Percentiles rank a stretch among this genome's conserved stretches.
These are phyloP conservation scores for Pogonognathellus flavescens DNA, from an alignment of 1,140 invertebrate genomes.

Conservation along the genomic window DNA sequence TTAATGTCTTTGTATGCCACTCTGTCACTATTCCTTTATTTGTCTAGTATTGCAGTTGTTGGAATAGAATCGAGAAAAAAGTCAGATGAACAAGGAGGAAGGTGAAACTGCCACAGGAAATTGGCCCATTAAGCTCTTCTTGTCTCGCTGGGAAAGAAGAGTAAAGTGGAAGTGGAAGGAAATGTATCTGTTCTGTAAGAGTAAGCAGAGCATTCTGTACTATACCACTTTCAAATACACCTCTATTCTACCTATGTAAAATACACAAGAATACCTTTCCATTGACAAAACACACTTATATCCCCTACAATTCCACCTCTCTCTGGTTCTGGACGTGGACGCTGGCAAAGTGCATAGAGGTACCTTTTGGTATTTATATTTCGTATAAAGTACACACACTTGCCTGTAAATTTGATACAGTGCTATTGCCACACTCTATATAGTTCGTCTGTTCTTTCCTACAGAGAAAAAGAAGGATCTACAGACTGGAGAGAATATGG, in stretches of 20 bases:
- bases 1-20: not conserved
- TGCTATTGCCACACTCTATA: not conserved
- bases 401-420: not conserved
- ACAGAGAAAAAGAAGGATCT: not conserved
- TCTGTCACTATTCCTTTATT: constrained; percentile 33
- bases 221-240: not conserved
- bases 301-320: no score
- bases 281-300: not conserved
- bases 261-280: not conserved
- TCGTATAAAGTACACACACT: no score
- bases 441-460: not conserved
- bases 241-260: not conserved
- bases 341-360: not conserved
- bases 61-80: constrained; percentile 26
- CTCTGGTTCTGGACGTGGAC: no score
- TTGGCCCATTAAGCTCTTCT: constrained; percentile 48
- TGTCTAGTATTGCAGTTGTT: constrained; percentile 6
- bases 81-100: constrained; percentile 9
- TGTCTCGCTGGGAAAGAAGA: not conserved
- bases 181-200: constrained; percentile 16
- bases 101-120: constrained; percentile 46
- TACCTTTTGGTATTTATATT: no score
- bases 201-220: not conserved
- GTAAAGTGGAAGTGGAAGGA: constrained; percentile 35
- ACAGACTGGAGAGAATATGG: not conserved